Evolutionary conservation across 2,113 vertebrate genomes (phyloP).

Genomic region (Tragelaphus scriptus): DNA sequence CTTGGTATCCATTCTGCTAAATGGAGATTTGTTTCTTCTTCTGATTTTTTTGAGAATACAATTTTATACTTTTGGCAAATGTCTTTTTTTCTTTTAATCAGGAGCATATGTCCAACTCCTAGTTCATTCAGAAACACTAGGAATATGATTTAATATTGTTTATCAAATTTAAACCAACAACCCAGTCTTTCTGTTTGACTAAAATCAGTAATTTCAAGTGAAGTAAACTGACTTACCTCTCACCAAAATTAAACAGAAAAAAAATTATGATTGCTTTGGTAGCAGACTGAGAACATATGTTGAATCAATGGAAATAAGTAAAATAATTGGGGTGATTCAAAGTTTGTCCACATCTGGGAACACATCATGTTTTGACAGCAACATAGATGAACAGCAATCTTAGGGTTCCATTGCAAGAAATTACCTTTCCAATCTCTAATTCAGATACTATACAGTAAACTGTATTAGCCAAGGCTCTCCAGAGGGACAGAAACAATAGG

Average conservation of each 20-base stretch:
- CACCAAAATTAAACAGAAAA: background rate
- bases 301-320: background rate
- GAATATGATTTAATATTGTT: background rate
- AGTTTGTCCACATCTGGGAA: background rate
- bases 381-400: background rate
- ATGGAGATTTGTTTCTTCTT: background rate
- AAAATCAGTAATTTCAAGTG: background rate
- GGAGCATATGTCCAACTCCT: background rate
- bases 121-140: slow-evolving; percentile 1
- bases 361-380: background rate
- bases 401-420: background rate
- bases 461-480: background rate
- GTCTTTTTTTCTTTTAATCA: background rate
- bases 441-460: background rate
- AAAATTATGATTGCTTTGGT: background rate
- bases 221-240: background rate
- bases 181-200: background rate
- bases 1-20: background rate
- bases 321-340: background rate
- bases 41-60: background rate
- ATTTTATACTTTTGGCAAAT: background rate
- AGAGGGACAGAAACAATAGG: background rate
- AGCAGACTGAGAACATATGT: background rate
- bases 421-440: background rate
- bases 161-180: background rate